Evolutionary conservation across 2,888 invertebrate species (phyloP), one percentile per base, ranked within the genome.

Genomic region (Sphaerophoria rueppellii): DNA sequence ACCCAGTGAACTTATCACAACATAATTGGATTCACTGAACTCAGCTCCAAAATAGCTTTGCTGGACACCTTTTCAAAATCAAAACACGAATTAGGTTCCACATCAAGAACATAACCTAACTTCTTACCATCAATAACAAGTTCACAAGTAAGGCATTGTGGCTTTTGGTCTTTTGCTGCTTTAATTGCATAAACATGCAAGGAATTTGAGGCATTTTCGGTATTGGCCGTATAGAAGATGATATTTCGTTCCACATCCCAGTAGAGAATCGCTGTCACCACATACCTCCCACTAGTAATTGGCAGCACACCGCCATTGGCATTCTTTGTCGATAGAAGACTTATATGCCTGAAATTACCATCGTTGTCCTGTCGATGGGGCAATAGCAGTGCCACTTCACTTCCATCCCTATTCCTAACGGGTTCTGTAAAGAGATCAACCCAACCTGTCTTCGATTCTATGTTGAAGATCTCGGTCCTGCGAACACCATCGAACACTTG

Each of bases 141-240:
- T 50, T 93, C 92, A 91, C 98, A 98, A 0, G 97, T 96, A 89
- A 98, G 93, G 91, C 98, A 98, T 72, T 93, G 92, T 37, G 93
- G 87, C 48, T 75, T 91, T 88, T 91, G 88, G 5, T 93, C 91
- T n/a, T 92, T 87, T 0, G 88, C 91, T 0, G 93, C 92, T 82
- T 94, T 93, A 6, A 96, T 93, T 7, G 95, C 94, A 93, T 95
- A 98, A 54, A 98, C 92, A 91, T 98, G 98, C 89, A 96, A 94
- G 71, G 95, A 94, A 4, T 95, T 94, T 0, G 97, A 95, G 90
- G 96, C 95, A 11, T 93, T 92, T 86, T 94, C 95, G 6, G 94
- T 94, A 43, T 96, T 97, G 0, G 97, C 97, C 88, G 95, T 94
- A 92, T 96, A 99, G 93, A 97, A 98, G 78, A 97, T 94, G 50